Conservation (phyloP, 2,113 vertebrate genomes). For the Leiothrix lutea region DNA sequence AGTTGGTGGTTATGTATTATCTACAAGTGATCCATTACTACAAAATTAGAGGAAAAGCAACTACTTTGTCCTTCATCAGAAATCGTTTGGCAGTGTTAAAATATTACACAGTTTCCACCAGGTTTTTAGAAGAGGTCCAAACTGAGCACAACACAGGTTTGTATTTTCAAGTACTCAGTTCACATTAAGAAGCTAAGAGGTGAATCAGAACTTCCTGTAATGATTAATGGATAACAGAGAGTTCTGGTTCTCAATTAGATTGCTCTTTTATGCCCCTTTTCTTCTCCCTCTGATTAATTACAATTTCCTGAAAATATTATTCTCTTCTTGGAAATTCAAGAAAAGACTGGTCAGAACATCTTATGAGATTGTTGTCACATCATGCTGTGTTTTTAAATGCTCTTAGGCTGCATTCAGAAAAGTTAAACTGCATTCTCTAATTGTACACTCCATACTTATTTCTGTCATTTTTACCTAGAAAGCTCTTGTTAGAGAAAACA, state of each 20-base stretch:
- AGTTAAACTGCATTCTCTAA: neutral
- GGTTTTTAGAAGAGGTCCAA: neutral
- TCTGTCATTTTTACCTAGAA: neutral
- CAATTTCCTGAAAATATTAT: neutral
- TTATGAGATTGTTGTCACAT: neutral
- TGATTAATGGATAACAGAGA: neutral
- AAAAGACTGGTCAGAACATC: neutral
- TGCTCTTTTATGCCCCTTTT: neutral
- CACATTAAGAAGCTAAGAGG: neutral
- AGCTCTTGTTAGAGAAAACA: neutral
- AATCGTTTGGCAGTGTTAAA: neutral
- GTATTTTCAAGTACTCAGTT: neutral
- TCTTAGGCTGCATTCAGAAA: neutral
- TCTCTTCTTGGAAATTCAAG: neutral
- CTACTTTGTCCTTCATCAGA: neutral
- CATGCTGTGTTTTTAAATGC: neutral
- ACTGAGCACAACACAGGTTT: neutral
- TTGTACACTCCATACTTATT: neutral
- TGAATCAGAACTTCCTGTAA: neutral
- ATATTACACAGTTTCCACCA: neutral
- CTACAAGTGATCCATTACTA: neutral
- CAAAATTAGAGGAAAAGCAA: neutral
- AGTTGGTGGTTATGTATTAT: neutral
- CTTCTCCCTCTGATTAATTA: neutral
- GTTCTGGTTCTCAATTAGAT: neutral